Base-by-base conservation (phyloP, 2,113 vertebrate species). In the Anguilla japonica region DNA sequence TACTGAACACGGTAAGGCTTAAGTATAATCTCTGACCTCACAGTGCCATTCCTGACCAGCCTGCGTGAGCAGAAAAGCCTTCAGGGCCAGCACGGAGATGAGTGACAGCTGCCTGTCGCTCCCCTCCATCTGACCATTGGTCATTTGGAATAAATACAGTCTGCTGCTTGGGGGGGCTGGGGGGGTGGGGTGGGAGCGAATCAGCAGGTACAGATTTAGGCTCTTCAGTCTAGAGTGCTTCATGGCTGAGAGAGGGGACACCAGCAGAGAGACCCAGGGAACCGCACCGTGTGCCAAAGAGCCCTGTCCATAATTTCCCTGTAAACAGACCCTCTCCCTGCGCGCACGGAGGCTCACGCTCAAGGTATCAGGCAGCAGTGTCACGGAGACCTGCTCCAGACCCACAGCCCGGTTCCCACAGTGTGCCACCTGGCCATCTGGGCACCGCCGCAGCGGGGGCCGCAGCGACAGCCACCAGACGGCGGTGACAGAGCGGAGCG, bases 381-480 rank as follows among this genome's bases (percentile, higher is more conserved):
- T 15, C 56, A 63, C 5, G 57, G 41, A 81, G 79, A 13, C 43
- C 56, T 14, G 16, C 15, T n/a, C 50, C 56, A 81, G 79, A 41
- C 39, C 22, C 29, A 26, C 13, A 53, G 56, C 79, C 79, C 18
- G 16, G 85, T 11, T 81, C 56, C 85, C 9, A 11, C 18, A 57
- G 85, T 9, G 40, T 81, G 20, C 85, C 40, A 87, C 87, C 84
- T 87, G 82, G 85, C 87, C 75, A 83, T 87, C 79, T 86, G 83
- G 87, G 82, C 83, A 79, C 79, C n/a, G 84, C 71, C 79, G 78
- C 83, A 34, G 63, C 85, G 63, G 80, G 75, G 88, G 85, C 87
- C 87, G 79, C 34, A 29, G 85, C 84, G 85, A 86, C 89, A 84
- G 83, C 83, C 82, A 87, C 91, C 94, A 95, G 95, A 95, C 95